A percentile compares a stretch with the other conserved stretches of the same genome.
These are phyloP conservation scores for Nemotelus nigrinus DNA, from an alignment of 2,888 invertebrate species.

Conservation along the genomic window DNA sequence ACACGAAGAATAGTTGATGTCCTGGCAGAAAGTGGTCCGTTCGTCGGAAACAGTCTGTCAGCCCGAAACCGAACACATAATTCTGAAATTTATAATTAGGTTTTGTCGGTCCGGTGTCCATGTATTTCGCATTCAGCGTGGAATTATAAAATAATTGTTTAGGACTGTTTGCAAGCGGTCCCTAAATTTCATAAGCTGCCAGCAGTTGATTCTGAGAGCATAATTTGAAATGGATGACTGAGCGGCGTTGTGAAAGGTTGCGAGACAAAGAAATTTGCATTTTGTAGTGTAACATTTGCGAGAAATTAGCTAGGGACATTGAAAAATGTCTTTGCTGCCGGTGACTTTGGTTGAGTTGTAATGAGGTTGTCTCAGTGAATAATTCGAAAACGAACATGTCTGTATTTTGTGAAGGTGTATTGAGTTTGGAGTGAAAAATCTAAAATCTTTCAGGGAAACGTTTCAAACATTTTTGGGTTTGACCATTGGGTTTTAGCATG, in stretches of 20 bases:
- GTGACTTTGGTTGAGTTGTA: too few species aligned
- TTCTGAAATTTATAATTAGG: conserved; percentile 32
- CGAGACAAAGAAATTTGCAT: conserved; percentile 13
- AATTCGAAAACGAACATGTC: too few species aligned
- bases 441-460: too few species aligned
- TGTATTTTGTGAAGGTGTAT: too few species aligned
- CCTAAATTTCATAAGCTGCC: neutral
- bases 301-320: neutral
- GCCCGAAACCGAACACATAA: neutral
- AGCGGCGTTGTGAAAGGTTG: neutral
- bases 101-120: neutral
- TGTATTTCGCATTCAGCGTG: conserved; percentile 12
- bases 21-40: neutral
- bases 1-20: conserved; percentile 22
- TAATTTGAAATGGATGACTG: neutral
- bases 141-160: conserved; percentile 20
- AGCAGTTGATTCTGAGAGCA: conserved; percentile 4
- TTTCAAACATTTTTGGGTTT: too few species aligned
- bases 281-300: conserved; percentile 3
- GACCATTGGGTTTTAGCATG: too few species aligned
- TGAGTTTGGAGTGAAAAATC: too few species aligned
- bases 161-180: neutral
- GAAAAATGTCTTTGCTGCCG: too few species aligned
- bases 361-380: too few species aligned
- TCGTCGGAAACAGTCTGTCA: conserved; percentile 10